Evolutionary conservation across 2,797 vertebrate species (phyloP), one percentile per base, ranked within the genome.

Genomic region (Numenius phaeopus): DNA sequence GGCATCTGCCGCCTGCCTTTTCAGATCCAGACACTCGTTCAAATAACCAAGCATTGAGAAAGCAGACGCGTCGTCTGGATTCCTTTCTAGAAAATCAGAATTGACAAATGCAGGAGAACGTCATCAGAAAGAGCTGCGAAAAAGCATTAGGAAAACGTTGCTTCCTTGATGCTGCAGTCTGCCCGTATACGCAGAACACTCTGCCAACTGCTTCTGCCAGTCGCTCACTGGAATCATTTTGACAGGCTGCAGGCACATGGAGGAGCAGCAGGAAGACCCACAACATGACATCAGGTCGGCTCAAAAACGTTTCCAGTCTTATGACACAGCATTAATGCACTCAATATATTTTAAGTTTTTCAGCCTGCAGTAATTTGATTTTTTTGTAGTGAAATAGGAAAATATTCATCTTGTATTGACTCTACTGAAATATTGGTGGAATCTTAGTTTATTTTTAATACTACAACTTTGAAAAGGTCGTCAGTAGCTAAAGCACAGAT

Each of bases 11-110:
- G 99, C 99, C 98, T 99, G 99, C 62, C 97, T 98, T 96, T 98
- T 99, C 47, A 99, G 97, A 44, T 99, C 98, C 30, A 99, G 98
- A 95, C 98, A 98, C 78, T 99, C 99, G 94, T 99, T 99, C 94
- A 99, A 98, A 97, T 99, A 99, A 44, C 99, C 99, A 86, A 99
- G 97, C 99, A 99, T 99, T 47, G 98, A 98, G 95, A 99, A 99
- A 79, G 99, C 99, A 64, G 98, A 98, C 1, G 99, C 97, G 85
- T 99, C 99, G 4, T 98, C 99, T 88, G 99, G 99, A 96, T 99
- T 99, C 97, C 99, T 99, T 98, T 99, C 99, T 99, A 96, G 34
- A 96, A 94, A 75, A 80, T 54, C 23, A 97, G 46, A 96, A 97
- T 96, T 77, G 87, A 54, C 26, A 29, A 91, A 80, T 11, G 67